Conservation (phyloP, 2,113 vertebrate species). For the Anhinga rufa region DNA sequence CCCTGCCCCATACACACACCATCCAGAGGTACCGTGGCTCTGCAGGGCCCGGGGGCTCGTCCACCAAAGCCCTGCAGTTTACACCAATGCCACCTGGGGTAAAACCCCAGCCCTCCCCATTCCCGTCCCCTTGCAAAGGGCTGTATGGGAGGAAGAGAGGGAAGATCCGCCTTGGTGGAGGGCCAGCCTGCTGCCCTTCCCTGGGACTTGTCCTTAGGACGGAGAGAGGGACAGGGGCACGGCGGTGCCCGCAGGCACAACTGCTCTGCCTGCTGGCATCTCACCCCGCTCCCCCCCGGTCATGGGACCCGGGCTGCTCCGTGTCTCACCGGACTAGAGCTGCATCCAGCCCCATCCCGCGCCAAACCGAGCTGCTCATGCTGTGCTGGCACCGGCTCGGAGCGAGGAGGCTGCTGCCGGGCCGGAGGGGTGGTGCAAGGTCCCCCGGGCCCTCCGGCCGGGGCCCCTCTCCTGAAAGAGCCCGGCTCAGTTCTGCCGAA, state of each 20-base stretch:
- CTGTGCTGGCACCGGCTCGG: neutral
- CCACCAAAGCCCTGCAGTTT: accelerated
- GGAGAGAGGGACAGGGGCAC: neutral
- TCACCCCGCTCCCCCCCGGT: accelerated
- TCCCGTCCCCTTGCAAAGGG: accelerated
- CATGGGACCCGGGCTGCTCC: neutral
- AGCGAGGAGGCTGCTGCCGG: neutral
- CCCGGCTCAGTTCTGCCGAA: neutral
- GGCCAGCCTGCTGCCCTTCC: neutral
- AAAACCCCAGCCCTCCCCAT: neutral
- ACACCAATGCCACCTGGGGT: neutral
- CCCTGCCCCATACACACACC: accelerated
- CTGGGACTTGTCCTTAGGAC: neutral
- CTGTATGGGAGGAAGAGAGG: neutral
- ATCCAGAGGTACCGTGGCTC: accelerated
- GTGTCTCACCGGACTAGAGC: neutral
- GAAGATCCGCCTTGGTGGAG: neutral
- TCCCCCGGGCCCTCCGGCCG: neutral
- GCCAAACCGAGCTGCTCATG: neutral
- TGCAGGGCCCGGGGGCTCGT: neutral
- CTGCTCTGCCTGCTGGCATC: neutral
- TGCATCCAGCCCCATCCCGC: neutral
- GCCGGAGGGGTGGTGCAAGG: constrained; percentile 14
- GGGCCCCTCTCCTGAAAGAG: constrained; percentile 7
- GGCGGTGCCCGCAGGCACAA: neutral